Base-by-base conservation (phyloP, 2,888 invertebrate species). In the Oegoconia quadripuncta region DNA sequence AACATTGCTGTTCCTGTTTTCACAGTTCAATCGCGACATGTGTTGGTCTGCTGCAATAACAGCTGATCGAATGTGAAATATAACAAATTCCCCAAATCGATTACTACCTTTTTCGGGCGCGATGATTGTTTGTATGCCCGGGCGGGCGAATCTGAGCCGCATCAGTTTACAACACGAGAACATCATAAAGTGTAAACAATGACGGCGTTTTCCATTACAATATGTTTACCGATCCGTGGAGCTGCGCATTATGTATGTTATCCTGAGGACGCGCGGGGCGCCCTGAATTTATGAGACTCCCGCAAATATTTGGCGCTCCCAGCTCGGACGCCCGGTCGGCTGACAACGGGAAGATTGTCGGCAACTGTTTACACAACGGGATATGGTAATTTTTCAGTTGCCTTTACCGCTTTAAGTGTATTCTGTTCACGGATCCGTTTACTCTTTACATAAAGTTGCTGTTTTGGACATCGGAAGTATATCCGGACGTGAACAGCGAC, bases 131-230 rank as follows among this genome's bases (percentile, higher is more conserved):
- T 65, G 67, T 61, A 60, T 53, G 48, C 50, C 46, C 45, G 55
- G 60, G 60, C 54, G 62, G 59, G 64, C 50, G 62, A 56, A 62
- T 67, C 69, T 62, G 63, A 71, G 58, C 48, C 64, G 72, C 78
- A 68, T 80, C 84, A 77, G 70, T 76, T 79, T 77, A 78, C 80
- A 78, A 58, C 73, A 64, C 73, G 60, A 74, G 86, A 80, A 84
- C 84, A 80, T 83, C 82, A 80, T 83, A 83, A 87, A 83, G 76
- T 76, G 83, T 77, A 87, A 87, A 87, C 87, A 87, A 82, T 80
- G 82, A 76, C 74, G 74, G 75, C 82, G 80, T 83, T 87, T 87
- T 86, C 87, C 86, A 87, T 87, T 87, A 87, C 86, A 87, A 87
- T 87, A 86, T 87, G 87, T 87, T 87, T 87, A 78, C 86, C 84